phyloP scores from a whole-genome alignment of 2,888 invertebrate genomes.

The Halictus ligatus region DNA sequence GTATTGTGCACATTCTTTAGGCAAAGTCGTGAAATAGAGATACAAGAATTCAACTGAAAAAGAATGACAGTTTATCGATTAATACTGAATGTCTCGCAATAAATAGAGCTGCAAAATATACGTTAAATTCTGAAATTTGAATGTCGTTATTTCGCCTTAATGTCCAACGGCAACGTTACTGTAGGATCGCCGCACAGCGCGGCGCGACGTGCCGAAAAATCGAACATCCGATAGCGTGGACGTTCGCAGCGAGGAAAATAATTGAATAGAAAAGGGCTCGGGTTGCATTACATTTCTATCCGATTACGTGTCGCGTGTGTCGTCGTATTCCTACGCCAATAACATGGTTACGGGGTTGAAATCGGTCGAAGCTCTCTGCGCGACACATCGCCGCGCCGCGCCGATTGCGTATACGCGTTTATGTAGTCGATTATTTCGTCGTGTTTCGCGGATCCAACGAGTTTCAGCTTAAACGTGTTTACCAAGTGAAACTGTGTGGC shows the following conservation, averaged over 20 bases:
- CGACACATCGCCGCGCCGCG: not conserved
- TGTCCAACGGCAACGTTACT: too few relatives aligned
- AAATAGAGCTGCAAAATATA: too few relatives aligned
- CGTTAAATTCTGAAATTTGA: too few relatives aligned
- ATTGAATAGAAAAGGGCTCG: constrained; percentile 7
- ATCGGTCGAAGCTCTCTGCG: constrained; percentile 17
- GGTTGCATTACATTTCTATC: not conserved
- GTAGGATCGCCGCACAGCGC: too few relatives aligned
- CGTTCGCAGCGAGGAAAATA: not conserved
- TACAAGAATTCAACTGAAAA: too few relatives aligned
- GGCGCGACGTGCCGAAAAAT: not conserved
- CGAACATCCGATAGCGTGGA: not conserved
- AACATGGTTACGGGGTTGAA: not conserved
- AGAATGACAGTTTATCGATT: too few relatives aligned
- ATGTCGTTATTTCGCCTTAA: too few relatives aligned
- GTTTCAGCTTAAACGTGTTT: constrained; percentile 19
- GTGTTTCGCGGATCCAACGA: constrained; percentile 21
- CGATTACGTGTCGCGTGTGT: not conserved
- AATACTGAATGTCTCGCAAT: too few relatives aligned
- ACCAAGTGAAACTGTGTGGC: constrained; percentile 10
- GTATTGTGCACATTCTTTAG: too few relatives aligned
- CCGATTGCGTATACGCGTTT: constrained; percentile 5
- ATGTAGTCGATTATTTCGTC: constrained; percentile 36
- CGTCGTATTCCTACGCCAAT: not conserved
- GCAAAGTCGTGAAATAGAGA: too few relatives aligned